Conservation (phyloP, 2,888 invertebrate species). For the Oithona nana region DNA sequence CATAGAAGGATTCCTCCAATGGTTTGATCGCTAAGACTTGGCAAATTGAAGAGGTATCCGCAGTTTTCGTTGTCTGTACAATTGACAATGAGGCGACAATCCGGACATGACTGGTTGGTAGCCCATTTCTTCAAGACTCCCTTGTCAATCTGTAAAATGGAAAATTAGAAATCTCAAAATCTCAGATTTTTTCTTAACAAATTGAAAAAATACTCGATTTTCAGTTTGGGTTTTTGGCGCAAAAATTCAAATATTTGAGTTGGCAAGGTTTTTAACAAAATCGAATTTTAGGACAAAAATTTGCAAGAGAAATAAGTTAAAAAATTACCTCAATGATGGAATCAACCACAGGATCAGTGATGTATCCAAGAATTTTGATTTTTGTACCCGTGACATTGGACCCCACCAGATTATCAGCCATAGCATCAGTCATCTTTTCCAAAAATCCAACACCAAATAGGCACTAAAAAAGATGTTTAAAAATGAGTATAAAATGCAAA, state of each 20-base stretch:
- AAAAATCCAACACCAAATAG: not conserved
- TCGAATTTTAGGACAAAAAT: no score
- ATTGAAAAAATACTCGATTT: no score
- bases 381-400: not conserved
- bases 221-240: no score
- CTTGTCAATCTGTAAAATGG: not conserved
- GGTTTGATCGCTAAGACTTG: slow-evolving; percentile 14
- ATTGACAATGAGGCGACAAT: not conserved
- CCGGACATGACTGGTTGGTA: not conserved
- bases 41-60: not conserved
- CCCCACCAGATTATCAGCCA: not conserved
- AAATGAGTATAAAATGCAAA: no score
- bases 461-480: no score
- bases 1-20: slow-evolving; percentile 32
- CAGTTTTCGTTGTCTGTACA: not conserved
- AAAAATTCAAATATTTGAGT: no score
- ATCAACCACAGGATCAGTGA: not conserved
- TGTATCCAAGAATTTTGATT: not conserved
- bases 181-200: no score
- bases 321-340: not conserved
- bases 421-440: not conserved
- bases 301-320: no score
- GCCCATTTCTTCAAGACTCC: not conserved
- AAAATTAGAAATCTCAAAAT: not conserved
- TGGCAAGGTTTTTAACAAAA: no score